Base-by-base conservation (phyloP, 2,797 vertebrate genomes). In the Peromyscus eremicus region DNA sequence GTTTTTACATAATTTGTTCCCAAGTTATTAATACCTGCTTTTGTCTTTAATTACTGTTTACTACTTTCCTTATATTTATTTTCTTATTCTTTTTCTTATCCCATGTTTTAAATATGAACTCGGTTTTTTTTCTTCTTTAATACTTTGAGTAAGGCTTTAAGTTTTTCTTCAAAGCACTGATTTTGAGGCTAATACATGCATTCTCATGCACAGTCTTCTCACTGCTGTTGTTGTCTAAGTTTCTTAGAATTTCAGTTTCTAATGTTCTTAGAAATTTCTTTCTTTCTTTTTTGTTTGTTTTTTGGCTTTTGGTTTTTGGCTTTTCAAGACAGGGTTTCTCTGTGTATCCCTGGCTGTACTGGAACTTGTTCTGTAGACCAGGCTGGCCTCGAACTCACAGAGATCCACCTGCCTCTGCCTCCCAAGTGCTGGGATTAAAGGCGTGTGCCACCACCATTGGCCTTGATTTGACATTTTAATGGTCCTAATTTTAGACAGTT, bases 41-140 rank as follows among this genome's bases (percentile, higher is more conserved):
- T 96, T 79, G 10, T 34, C 21, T 88, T 96, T 64, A 80, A 66
- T 92, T 68, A 84, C 5, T 12, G 71, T 43, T 88, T 91, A 92
- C 27, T 62, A 1, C 57, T 91, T 94, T 92, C 5, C 9, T 73
- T 77, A 43, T 43, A 76, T 93, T 71, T 95, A 66, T 76, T 94
- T 91, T 94, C 55, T 92, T 96, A 83, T 94, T 86, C 16, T 91
- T 96, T 86, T 91, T 82, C 14, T 75, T 81, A 57, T 7, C 29
- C 85, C 16, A 73, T 96, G n/a, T 43, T 95, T 94, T 95, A 95
- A 95, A 91, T 79, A 75, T 94, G 37, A 90, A 77, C 23, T 89
- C 34, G 81, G 73, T 88, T 80, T 64, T 81, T 91, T 25, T 83
- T 70, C 27, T 32, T 95, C 2, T 43, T 83, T 89, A 43, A 81